Evolutionary conservation across 2,113 vertebrate genomes (phyloP).

Genomic region (Tympanuchus pallidicinctus): DNA sequence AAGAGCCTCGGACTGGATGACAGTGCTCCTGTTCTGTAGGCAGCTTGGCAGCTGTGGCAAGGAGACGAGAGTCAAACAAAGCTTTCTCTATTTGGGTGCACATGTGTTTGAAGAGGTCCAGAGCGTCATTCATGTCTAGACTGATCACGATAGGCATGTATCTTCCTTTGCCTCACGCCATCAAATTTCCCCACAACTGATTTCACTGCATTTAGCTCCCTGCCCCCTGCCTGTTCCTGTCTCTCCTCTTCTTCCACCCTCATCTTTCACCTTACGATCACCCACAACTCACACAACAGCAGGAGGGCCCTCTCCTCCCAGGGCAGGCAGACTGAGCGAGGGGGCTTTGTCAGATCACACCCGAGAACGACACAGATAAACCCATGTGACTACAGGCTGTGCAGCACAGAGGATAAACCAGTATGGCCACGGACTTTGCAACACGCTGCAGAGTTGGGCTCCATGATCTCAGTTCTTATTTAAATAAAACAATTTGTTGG

Average conservation of each 20-base stretch:
- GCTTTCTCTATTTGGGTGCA: neutral
- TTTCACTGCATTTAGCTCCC: neutral
- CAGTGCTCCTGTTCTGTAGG: neutral
- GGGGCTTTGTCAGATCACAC: neutral
- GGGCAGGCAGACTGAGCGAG: neutral
- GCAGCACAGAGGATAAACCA: accelerated
- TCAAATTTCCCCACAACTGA: accelerated
- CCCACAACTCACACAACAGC: neutral
- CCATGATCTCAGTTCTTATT: constrained; percentile 42
- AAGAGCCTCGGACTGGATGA: constrained; percentile 83
- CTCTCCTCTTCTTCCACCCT: neutral
- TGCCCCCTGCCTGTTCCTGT: neutral
- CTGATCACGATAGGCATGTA: neutral
- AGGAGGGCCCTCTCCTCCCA: neutral
- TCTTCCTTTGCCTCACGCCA: neutral
- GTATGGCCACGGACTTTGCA: neutral
- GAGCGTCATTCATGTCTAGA: neutral
- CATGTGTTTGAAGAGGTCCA: neutral
- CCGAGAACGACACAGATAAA: neutral
- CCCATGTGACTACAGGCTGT: neutral
- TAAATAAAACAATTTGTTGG: constrained; percentile 40
- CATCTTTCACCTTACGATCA: neutral
- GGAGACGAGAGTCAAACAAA: neutral
- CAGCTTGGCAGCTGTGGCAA: neutral
- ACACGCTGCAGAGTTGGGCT: neutral